Conservation (phyloP, 2,888 invertebrate genomes). For the Artemia sp. region DNA sequence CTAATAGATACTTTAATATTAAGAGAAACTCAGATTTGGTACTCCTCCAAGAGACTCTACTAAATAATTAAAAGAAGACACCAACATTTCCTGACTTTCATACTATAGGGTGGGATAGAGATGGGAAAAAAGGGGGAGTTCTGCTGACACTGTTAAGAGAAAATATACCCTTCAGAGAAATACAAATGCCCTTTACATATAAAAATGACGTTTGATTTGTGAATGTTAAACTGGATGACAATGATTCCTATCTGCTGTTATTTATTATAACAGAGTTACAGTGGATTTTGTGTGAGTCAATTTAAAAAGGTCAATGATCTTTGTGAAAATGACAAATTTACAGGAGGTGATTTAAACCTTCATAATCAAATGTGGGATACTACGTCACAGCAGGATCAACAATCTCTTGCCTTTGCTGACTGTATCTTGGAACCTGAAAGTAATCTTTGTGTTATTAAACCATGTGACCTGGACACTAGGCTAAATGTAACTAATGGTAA, state of each 20-base stretch:
- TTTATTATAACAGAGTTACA: neutral
- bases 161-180: conserved; percentile 5
- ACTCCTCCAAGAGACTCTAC: neutral
- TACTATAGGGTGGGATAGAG: neutral
- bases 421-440: neutral
- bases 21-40: neutral
- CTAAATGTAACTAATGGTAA: too few relatives aligned
- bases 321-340: neutral
- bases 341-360: too few relatives aligned
- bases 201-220: neutral
- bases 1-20: neutral
- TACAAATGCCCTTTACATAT: neutral
- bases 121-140: neutral
- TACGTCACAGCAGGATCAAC: neutral
- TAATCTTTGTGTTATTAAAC: neutral
- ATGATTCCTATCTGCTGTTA: neutral
- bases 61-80: neutral
- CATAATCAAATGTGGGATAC: conserved; percentile 10
- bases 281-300: conserved; percentile 6
- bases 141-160: neutral
- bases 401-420: neutral
- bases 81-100: neutral
- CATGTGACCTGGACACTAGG: neutral
- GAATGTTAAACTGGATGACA: neutral
- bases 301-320: conserved; percentile 1